phyloP scores from a whole-genome alignment of 2,113 vertebrate genomes.

The Grantiella picta region DNA sequence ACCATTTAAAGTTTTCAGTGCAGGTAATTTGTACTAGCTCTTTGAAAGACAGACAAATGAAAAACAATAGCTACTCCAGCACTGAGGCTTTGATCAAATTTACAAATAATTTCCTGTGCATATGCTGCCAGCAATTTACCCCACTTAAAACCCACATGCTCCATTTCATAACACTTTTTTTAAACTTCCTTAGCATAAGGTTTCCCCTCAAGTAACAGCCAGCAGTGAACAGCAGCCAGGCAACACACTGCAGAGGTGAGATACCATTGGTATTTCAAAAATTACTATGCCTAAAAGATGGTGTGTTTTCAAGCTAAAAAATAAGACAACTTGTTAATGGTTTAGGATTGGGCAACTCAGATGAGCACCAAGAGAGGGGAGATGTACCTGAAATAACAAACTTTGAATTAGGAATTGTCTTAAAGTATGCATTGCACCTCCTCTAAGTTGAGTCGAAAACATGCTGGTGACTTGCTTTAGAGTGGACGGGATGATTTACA shows the following conservation, averaged over 20 bases:
- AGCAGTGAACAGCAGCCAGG: not conserved
- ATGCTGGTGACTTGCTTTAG: not conserved
- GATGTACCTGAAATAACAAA: not conserved
- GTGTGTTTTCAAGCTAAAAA: not conserved
- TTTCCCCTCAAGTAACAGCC: not conserved
- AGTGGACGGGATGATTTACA: not conserved
- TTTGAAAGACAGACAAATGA: not conserved
- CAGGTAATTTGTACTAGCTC: not conserved
- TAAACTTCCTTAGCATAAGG: not conserved
- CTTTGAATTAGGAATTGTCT: not conserved
- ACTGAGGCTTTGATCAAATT: not conserved
- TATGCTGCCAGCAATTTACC: not conserved
- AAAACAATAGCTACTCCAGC: not conserved
- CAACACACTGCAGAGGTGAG: not conserved
- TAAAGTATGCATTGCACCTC: not conserved
- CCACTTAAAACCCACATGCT: not conserved
- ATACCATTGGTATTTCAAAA: not conserved
- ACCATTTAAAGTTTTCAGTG: not conserved
- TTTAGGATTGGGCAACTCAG: not conserved
- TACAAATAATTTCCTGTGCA: not conserved
- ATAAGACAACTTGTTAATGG: not conserved
- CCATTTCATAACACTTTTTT: not conserved
- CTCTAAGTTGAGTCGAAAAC: not conserved
- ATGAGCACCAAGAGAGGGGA: not conserved
- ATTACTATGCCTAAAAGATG: not conserved